Base-by-base conservation (phyloP, 2,113 vertebrate genomes). In the Ammodytes dubius region DNA sequence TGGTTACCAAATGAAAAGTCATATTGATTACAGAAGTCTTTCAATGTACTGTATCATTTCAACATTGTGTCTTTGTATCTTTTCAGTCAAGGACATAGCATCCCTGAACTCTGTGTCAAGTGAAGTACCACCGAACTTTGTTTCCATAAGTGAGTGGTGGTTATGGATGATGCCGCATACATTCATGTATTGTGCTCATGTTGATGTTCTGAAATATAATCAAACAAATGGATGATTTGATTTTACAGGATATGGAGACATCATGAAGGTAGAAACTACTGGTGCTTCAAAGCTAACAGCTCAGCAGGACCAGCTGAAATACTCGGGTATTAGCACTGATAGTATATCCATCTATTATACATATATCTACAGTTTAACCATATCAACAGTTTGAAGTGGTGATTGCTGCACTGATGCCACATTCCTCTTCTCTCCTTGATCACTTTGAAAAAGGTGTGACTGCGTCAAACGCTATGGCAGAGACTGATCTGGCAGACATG, bases 391-490 rank as follows among this genome's bases (percentile, higher is more conserved):
- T 13, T 45, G 19, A 46, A 1, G 46, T 3, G 6, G 6, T 17
- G 50, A 53, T 17, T 7, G 15, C 15, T 53, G 50, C 50, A n/a
- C 37, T 40, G 11, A 27, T 6, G 17, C 52, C 67, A 9, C 43
- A 56, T 27, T 56, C 39, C 52, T 57, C 4, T 35, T 45, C 50
- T 43, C 40, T 70, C 4, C 11, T 45, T 35, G 12, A 10, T 45
- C 56, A 27, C 46, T 45, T 15, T 54, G 27, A 5, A 15, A 39
- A 56, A 75, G 60, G 50, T 46, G 4, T n/a, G 14, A n/a, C 0
- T 2, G 47, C 72, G 0, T 75, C 84, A 53, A 4, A 70, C 7
- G 10, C 43, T 3, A 58, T 86, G 84, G 79, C 84, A 57, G 3
- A 86, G 45, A 64, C 14, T 52, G 84, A 86, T 58, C 1, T 45